Base-by-base conservation (phyloP, 2,113 vertebrate genomes). In the Seriola aureovittata region DNA sequence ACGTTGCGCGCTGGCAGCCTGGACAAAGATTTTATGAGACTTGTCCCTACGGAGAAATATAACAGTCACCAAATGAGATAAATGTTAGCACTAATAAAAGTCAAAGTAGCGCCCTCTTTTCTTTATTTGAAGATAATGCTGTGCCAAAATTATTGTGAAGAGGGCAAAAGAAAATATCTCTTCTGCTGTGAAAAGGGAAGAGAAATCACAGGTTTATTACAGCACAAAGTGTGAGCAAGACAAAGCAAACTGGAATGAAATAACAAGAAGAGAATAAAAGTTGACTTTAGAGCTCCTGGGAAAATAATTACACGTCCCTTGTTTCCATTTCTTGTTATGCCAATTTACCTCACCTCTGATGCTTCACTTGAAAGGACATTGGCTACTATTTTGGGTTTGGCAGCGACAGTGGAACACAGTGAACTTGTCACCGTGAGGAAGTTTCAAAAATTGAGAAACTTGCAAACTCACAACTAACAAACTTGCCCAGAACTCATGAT, bases 21-120 rank as follows among this genome's bases (percentile, higher is more conserved):
- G 68, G 75, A 80, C 71, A 75, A 82, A 84, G 76, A 80, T 75
- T 88, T 89, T 84, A 84, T 66, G 64, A 81, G 78, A 46, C 40
- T 63, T 63, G 50, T 80, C 80, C 74, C 84, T 23, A 1, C 36
- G 50, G 65, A 78, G 84, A 89, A 89, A 73, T 80, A 68, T 72
- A 89, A 78, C 68, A 25, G 75, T 69, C 66, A 71, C 68, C 54
- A 68, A 88, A 86, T 38, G 58, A 89, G 79, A 88, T 89, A 82
- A 83, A 90, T 84, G 84, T 90, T 84, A 60, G 23, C 52, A 8
- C 48, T 78, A 85, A 88, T 89, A 85, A 89, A 90, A 86, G 76
- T 77, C 55, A 84, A 62, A 80, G 70, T 66, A 38, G 55, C 81
- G 71, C 52, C 40, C 74, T 82, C 46, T 75, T 48, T 42, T 71